Percentiles rank a stretch among this genome's conserved stretches.
Evolutionary conservation across 2,797 vertebrate species (phyloP).

Genomic region (Macrochelys suwanniensis): DNA sequence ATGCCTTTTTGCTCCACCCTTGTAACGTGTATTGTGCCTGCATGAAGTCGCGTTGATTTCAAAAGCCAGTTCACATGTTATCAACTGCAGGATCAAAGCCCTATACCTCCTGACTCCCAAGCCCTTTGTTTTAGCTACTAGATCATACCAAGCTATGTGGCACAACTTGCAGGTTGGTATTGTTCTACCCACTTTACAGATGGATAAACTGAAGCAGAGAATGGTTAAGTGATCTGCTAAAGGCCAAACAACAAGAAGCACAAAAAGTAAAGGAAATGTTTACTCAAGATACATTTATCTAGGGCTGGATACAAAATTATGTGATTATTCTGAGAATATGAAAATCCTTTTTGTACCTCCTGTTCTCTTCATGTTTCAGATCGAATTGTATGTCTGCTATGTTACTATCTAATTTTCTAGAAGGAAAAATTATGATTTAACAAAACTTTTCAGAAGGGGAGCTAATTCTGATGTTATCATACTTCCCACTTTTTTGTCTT

Average conservation of each 20-base stretch:
- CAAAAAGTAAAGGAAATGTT: neutral
- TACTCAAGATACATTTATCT: slow-evolving; percentile 37
- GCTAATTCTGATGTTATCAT: slow-evolving; percentile 77
- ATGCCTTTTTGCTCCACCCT: neutral
- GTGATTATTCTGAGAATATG: slow-evolving; percentile 64
- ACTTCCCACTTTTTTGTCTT: slow-evolving; percentile 81
- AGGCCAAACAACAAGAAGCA: slow-evolving; percentile 25
- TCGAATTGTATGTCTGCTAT: slow-evolving; percentile 25
- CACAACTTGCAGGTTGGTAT: neutral
- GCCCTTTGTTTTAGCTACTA: neutral
- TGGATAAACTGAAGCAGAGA: neutral
- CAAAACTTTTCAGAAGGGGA: slow-evolving; percentile 78
- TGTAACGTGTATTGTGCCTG: neutral
- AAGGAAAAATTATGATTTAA: slow-evolving; percentile 78
- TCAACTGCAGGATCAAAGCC: neutral
- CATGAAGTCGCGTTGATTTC: neutral
- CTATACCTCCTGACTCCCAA: neutral
- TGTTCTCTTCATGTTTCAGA: slow-evolving; percentile 55
- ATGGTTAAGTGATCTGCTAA: neutral
- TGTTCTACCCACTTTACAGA: neutral
- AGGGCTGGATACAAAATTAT: slow-evolving; percentile 34
- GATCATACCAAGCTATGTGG: neutral
- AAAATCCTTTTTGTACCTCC: slow-evolving; percentile 51
- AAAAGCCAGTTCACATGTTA: neutral
- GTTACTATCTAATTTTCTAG: slow-evolving; percentile 66